These are phyloP conservation scores for Miltochrista miniata DNA, from an alignment of 2,888 invertebrate species.

Conservation along the genomic window DNA sequence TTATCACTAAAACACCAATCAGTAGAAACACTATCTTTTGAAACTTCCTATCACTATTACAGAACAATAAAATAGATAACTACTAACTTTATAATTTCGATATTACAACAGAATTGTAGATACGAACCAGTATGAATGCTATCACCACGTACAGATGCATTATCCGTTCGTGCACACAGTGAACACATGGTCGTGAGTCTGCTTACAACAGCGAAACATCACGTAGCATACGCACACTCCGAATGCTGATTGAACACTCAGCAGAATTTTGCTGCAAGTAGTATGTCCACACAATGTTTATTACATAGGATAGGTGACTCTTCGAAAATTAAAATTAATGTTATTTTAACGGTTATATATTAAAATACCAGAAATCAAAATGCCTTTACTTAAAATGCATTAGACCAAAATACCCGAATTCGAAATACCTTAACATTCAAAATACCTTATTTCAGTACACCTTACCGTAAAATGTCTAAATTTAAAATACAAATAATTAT, in stretches of 20 bases:
- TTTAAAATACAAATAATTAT: no score
- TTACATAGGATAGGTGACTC: conserved; percentile 14
- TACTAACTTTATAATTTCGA: conserved; percentile 6
- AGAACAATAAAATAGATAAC: background rate
- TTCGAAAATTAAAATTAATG: no score
- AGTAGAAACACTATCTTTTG: conserved; percentile 1
- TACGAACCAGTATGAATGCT: conserved; percentile 62
- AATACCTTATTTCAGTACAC: no score
- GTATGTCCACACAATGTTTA: conserved; percentile 14
- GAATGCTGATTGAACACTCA: conserved; percentile 33
- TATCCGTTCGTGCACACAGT: conserved; percentile 42
- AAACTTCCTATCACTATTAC: conserved; percentile 3
- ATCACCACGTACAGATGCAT: conserved; percentile 67
- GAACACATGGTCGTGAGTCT: conserved; percentile 57
- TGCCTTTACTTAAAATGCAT: no score
- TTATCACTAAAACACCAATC: background rate
- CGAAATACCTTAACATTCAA: no score
- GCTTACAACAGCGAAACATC: conserved; percentile 35
- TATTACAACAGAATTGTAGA: conserved; percentile 30
- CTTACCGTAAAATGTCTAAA: no score
- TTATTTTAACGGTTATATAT: no score
- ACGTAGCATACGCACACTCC: conserved; percentile 47
- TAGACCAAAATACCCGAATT: no score
- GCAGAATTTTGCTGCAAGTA: conserved; percentile 32
- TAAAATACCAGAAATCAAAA: no score